Conservation (phyloP, 1,140 invertebrate genomes). For the Aphelenchoides avenae region DNA sequence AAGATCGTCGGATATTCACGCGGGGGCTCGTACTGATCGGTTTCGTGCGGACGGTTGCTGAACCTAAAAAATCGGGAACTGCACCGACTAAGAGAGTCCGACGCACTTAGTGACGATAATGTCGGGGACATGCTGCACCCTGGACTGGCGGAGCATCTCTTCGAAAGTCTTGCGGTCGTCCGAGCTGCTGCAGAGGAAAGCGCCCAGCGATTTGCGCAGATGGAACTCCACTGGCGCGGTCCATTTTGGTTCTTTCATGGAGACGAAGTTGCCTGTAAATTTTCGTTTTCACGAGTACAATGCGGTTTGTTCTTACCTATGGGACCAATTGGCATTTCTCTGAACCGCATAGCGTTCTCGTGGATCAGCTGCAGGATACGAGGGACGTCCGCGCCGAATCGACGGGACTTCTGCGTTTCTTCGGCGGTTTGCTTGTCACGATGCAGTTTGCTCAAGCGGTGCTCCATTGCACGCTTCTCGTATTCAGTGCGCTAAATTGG, state of each 20-base stretch:
- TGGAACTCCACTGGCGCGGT: conserved; percentile 25
- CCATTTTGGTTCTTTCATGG: conserved; percentile 34
- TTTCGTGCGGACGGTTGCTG: too few species aligned
- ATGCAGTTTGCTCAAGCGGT: too few species aligned
- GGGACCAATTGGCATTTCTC: conserved; percentile 27
- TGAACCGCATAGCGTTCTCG: conserved; percentile 3
- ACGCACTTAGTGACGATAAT: too few species aligned
- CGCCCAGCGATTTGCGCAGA: conserved; percentile 10
- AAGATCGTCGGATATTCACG: conserved; percentile 24
- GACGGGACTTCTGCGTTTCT: too few species aligned
- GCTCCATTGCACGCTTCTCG: too few species aligned
- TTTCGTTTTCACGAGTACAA: neutral
- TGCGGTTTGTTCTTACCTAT: conserved; percentile 18
- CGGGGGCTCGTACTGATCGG: conserved; percentile 26
- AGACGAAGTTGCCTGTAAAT: conserved; percentile 17
- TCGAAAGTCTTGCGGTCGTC: conserved; percentile 23
- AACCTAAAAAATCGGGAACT: too few species aligned
- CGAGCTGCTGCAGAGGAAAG: conserved; percentile 28
- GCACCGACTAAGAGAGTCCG: too few species aligned
- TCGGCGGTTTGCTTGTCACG: too few species aligned
- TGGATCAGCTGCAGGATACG: conserved; percentile 18
- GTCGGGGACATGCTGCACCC: too few species aligned
- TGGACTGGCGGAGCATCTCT: neutral
- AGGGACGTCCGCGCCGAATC: conserved; percentile 21
- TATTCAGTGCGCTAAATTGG: too few species aligned